Conservation (phyloP, 2,888 invertebrate species). For the Petrolisthes manimaculis region DNA sequence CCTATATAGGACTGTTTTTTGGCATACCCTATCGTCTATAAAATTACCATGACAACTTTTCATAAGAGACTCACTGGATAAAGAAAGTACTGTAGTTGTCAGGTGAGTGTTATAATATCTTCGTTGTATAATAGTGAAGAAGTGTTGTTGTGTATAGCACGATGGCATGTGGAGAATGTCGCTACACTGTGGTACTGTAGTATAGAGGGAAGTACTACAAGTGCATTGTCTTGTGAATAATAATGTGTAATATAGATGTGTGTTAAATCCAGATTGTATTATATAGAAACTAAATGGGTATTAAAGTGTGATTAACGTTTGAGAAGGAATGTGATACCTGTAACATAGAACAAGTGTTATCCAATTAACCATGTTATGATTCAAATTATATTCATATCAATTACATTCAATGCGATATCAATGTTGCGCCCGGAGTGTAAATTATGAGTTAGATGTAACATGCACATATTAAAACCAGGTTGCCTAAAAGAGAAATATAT, state of each 20-base stretch:
- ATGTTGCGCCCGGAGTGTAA: too few species aligned
- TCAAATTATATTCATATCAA: neutral
- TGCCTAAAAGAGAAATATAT: neutral
- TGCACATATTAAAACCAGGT: neutral
- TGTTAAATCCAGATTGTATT: neutral
- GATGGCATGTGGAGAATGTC: neutral
- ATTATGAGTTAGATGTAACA: neutral
- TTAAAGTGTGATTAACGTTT: neutral
- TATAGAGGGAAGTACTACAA: too few species aligned
- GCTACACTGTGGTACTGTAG: too few species aligned
- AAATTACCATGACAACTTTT: too few species aligned
- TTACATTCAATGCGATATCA: neutral
- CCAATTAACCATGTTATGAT: neutral
- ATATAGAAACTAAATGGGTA: neutral
- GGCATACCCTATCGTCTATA: too few species aligned
- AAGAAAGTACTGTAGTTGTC: too few species aligned
- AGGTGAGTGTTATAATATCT: neutral
- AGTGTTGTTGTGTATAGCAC: neutral
- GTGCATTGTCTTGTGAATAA: too few species aligned
- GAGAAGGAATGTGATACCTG: neutral
- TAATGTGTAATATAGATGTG: neutral
- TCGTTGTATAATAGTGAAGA: neutral
- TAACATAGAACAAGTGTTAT: neutral
- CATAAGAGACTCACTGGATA: neutral
- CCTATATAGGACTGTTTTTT: too few species aligned